These are phyloP conservation scores for Pedionomus torquatus DNA, from an alignment of 2,113 vertebrate genomes.

Conservation along the genomic window DNA sequence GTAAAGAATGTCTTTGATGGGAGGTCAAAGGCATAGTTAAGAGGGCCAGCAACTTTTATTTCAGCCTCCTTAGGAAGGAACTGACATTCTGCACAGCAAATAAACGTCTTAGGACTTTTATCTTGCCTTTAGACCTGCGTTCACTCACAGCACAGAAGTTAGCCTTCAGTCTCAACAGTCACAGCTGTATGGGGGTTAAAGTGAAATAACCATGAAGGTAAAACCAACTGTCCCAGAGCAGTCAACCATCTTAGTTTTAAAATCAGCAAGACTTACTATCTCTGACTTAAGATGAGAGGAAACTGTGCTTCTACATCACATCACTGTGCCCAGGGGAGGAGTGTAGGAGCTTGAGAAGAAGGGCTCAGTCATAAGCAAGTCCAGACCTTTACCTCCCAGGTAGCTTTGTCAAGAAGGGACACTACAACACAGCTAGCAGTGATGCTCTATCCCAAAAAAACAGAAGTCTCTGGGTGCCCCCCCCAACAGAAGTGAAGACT, in stretches of 20 bases:
- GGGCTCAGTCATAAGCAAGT: not conserved
- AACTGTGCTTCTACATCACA: not conserved
- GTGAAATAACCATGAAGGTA: not conserved
- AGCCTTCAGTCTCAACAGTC: not conserved
- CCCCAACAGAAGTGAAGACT: not conserved
- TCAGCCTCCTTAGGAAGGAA: not conserved
- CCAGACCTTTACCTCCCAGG: not conserved
- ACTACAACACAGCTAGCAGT: no score
- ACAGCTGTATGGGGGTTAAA: not conserved
- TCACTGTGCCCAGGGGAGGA: not conserved
- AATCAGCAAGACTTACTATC: not conserved
- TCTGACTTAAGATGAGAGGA: not conserved
- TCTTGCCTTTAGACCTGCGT: not conserved
- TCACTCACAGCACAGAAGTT: not conserved
- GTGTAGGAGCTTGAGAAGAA: not conserved
- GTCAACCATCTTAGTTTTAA: not conserved
- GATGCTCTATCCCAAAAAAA: not conserved
- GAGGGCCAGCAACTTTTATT: not conserved
- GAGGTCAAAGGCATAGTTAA: not conserved
- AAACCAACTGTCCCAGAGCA: not conserved
- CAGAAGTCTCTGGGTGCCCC: not conserved
- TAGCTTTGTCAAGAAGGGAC: not conserved
- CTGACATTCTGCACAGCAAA: not conserved
- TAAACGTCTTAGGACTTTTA: not conserved
- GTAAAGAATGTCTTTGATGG: not conserved